Conservation (phyloP, 2,888 invertebrate genomes). For the Tanytarsus gracilentus region DNA sequence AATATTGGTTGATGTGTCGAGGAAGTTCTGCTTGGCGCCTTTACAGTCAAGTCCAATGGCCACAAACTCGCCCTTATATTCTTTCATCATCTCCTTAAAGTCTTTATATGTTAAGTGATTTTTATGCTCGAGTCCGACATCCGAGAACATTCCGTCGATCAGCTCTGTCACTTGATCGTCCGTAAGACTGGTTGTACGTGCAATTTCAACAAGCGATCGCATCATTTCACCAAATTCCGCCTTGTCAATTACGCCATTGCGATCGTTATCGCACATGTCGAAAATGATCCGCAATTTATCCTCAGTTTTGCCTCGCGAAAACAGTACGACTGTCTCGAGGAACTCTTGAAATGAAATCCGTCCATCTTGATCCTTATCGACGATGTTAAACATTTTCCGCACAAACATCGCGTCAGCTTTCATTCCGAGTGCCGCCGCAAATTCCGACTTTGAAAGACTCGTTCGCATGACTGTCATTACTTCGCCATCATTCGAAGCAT, state of each 20-base stretch:
- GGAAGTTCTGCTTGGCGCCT: conserved; percentile 89
- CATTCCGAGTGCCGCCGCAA: conserved; percentile 94
- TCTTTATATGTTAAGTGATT: conserved; percentile 83
- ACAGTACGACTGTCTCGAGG: conserved; percentile 83
- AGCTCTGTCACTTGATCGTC: conserved; percentile 86
- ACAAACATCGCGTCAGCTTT: conserved; percentile 90
- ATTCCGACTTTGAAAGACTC: conserved; percentile 81
- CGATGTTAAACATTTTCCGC: conserved; percentile 94
- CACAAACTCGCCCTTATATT: conserved; percentile 90
- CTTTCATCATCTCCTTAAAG: conserved; percentile 93
- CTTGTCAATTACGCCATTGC: conserved; percentile 89
- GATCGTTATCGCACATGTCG: conserved; percentile 94
- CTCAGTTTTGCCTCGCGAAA: conserved; percentile 85
- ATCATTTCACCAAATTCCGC: conserved; percentile 89
- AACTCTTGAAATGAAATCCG: conserved; percentile 94
- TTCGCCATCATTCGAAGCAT: conserved; percentile 66
- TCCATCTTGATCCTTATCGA: conserved; percentile 89
- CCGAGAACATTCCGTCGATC: conserved; percentile 90
- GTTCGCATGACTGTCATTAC: conserved; percentile 90
- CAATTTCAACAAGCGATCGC: conserved; percentile 84
- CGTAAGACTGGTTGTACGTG: conserved; percentile 79
- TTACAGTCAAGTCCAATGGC: conserved; percentile 91
- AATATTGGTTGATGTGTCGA: conserved; percentile 89
- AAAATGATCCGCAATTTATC: conserved; percentile 90
- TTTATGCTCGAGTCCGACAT: conserved; percentile 82